Percentiles rank a stretch among this genome's conserved stretches.
These are phyloP conservation scores for Meloe dianella DNA, from an alignment of 2,888 invertebrate genomes.

Conservation along the genomic window DNA sequence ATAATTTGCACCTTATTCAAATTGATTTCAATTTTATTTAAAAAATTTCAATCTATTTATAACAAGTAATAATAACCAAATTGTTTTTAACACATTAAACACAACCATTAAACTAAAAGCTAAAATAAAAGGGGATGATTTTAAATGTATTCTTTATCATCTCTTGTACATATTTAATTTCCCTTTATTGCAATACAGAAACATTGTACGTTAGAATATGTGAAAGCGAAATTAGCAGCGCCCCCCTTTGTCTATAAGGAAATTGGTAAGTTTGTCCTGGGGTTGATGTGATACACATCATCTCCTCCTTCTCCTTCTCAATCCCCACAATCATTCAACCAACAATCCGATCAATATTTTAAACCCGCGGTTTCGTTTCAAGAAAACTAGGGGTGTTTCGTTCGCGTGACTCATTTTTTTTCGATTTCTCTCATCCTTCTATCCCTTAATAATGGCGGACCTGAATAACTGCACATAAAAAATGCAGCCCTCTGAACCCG, in stretches of 20 bases:
- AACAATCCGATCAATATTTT: conserved; percentile 52
- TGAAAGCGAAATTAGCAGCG: conserved; percentile 32
- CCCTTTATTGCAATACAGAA: background rate
- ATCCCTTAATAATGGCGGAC: conserved; percentile 55
- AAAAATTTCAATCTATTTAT: conserved; percentile 12
- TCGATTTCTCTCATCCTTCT: conserved; percentile 39
- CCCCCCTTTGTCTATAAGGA: conserved; percentile 29
- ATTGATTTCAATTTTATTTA: conserved; percentile 16
- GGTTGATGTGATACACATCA: conserved; percentile 21
- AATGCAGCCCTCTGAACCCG: conserved; percentile 53
- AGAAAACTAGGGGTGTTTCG: conserved; percentile 49
- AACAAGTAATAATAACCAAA: conserved; percentile 11
- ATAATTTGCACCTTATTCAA: conserved; percentile 14
- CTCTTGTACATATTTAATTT: conserved; percentile 6
- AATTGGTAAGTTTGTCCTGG: conserved; percentile 32
- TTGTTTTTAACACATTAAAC: background rate
- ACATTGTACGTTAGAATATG: conserved; percentile 20
- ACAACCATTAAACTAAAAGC: conserved; percentile 5
- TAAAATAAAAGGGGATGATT: background rate
- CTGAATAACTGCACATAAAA: conserved; percentile 57
- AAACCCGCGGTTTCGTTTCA: conserved; percentile 56
- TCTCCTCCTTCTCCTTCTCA: background rate
- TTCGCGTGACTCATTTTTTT: conserved; percentile 60
- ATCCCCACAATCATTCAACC: background rate
- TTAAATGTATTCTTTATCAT: conserved; percentile 1